Evolutionary conservation across 2,888 invertebrate genomes (phyloP).

Genomic region (Lithophane ornitopus): DNA sequence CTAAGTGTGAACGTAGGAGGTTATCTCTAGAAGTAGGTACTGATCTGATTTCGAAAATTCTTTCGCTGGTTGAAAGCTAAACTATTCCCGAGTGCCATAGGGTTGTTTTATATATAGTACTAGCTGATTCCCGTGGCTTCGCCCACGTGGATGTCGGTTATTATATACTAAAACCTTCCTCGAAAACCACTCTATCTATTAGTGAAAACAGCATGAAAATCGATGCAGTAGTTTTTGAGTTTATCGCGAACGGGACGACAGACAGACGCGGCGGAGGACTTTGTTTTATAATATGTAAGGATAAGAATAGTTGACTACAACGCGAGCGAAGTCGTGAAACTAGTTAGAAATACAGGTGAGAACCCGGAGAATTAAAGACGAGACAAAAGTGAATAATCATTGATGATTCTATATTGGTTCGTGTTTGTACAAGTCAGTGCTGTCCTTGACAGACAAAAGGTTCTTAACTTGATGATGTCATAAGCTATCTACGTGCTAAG

Average conservation of each 20-base stretch:
- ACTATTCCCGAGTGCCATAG: neutral
- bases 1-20: neutral
- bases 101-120: neutral
- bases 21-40: neutral
- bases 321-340: neutral
- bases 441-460: conserved; percentile 42
- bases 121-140: too few relatives aligned
- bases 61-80: neutral
- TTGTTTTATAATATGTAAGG: too few relatives aligned
- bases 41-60: neutral
- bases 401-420: conserved; percentile 1
- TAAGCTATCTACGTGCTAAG: conserved; percentile 12
- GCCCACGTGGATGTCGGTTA: too few relatives aligned
- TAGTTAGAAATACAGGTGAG: neutral
- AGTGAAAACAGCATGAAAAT: too few relatives aligned
- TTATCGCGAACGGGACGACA: too few relatives aligned
- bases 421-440: neutral
- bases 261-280: too few relatives aligned
- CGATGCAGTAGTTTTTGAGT: too few relatives aligned
- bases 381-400: neutral
- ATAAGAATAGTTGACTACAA: neutral
- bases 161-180: too few relatives aligned
- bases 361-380: neutral
- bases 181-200: too few relatives aligned
- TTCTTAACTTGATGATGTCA: conserved; percentile 45